Evolutionary conservation across 2,113 vertebrate species (phyloP), one percentile per base, ranked within the genome.

Genomic region (Semnornis frantzii): DNA sequence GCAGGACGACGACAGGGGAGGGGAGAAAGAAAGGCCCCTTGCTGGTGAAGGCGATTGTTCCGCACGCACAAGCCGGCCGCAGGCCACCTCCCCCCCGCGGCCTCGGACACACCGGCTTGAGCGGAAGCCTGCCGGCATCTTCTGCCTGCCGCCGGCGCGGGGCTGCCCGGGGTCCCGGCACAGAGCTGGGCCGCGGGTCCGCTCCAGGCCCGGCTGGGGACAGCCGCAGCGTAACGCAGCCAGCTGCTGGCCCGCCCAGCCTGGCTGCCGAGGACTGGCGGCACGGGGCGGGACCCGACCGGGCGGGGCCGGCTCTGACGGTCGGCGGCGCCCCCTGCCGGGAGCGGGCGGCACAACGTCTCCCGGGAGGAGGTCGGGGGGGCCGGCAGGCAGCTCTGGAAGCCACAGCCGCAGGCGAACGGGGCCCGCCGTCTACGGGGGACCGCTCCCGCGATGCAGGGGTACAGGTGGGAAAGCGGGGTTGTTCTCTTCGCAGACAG

Each of bases 401-500:
- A 42, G 37, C 25, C 37, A 34, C 59, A 23, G 59, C 59, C n/a
- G 58, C 20, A 33, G 13, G 59, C 59, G 37, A 63, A 34, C 13
- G 33, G 13, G n/a, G 33, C 33, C 21, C 60, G 33, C 60, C 33
- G 33, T 23, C 50, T 12, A 23, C 10, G 23, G 50, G 50, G 11
- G 23, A 23, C 50, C 50, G 12, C 23, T 24, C 6, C 50, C 50
- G 12, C 50, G 50, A 52, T 52, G 50, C 23, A 6, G 50, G 50
- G 50, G 12, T 25, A 52, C 65, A 24, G 55, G 28, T 17, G 15
- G 12, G 21, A 9, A 2, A 21, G 33, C 5, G 4, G 31, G 12
- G 28, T 1, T 5, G 34, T 23, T 15, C 20, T 2, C 6, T 0
- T 4, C 4, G 59, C 46, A 2, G 52, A 12, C 39, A 1, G 21